Evolutionary conservation across 2,888 invertebrate genomes (phyloP).

Genomic region (Pollenia griseotomentosa): DNA sequence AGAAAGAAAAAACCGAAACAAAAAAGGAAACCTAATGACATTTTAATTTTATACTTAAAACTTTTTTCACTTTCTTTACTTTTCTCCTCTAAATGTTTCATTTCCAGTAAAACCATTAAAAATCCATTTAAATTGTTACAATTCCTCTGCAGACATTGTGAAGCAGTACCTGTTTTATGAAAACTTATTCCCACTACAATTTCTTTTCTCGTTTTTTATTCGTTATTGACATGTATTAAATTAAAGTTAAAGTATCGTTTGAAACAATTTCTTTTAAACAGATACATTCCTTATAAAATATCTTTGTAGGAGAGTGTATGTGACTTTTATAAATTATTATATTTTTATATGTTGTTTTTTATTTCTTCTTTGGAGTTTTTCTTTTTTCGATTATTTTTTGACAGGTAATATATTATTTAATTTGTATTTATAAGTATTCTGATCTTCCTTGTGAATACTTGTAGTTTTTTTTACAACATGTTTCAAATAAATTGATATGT

Average conservation of each 20-base stretch:
- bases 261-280: not conserved
- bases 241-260: conserved; percentile 2
- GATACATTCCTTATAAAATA: not conserved
- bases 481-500: not conserved
- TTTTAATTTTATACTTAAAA: conserved; percentile 55
- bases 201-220: conserved; percentile 1
- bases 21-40: conserved; percentile 27
- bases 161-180: conserved; percentile 26
- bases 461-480: too few relatives aligned
- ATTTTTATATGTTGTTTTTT: conserved; percentile 9
- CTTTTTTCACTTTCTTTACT: conserved; percentile 7
- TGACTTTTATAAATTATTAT: conserved; percentile 24
- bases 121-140: conserved; percentile 56
- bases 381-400: conserved; percentile 41
- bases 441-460: too few relatives aligned
- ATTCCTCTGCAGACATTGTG: conserved; percentile 2
- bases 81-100: conserved; percentile 16
- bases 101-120: conserved; percentile 53
- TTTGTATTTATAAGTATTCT: not conserved
- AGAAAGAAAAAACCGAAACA: not conserved
- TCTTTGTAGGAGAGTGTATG: not conserved
- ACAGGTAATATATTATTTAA: conserved; percentile 58
- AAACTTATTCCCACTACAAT: conserved; percentile 6
- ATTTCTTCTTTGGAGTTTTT: not conserved
- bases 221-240: conserved; percentile 38